phyloP scores from a whole-genome alignment of 2,797 vertebrate species.

The Pseudomugil gertrudae region DNA sequence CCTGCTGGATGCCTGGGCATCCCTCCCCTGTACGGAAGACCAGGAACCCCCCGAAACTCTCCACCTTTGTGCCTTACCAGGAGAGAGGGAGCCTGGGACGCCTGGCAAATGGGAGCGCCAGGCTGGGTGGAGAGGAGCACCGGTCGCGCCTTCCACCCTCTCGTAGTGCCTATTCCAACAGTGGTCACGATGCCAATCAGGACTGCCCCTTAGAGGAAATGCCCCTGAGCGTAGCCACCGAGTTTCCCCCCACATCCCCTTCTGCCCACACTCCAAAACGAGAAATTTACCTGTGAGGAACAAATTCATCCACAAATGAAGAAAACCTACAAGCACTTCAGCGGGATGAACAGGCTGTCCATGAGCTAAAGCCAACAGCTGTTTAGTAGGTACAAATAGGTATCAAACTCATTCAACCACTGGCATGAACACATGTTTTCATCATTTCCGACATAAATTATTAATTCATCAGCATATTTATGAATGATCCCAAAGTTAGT shows the following conservation, averaged over 20 bases:
- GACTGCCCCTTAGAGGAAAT: constrained; percentile 98
- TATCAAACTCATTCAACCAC: constrained; percentile 73
- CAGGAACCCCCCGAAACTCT: constrained; percentile 98
- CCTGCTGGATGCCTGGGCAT: constrained; percentile 99
- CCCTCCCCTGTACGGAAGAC: constrained; percentile 96
- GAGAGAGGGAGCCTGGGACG: constrained; percentile 98
- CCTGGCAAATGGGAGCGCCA: constrained; percentile 93
- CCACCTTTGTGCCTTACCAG: constrained; percentile 99
- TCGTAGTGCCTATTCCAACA: constrained; percentile 99
- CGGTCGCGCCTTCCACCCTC: constrained; percentile 95
- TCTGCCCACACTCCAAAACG: constrained; percentile 93
- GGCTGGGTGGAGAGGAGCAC: constrained; percentile 92
- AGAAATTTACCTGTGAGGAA: constrained; percentile 98
- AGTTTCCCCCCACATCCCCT: constrained; percentile 93
- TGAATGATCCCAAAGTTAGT: constrained; percentile 73
- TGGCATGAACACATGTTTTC: constrained; percentile 73
- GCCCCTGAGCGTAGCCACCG: constrained; percentile 95
- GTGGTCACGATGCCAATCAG: constrained; percentile 93
- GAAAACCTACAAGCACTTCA: constrained; percentile 58
- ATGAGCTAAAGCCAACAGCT: constrained; percentile 68
- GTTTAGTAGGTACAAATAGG: constrained; percentile 71
- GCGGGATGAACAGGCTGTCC: constrained; percentile 82
- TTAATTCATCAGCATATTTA: constrained; percentile 83
- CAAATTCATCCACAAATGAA: constrained; percentile 54
- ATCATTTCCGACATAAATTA: constrained; percentile 80